Evolutionary conservation across 2,888 invertebrate genomes (phyloP).

Genomic region (Ophion slaviceki): DNA sequence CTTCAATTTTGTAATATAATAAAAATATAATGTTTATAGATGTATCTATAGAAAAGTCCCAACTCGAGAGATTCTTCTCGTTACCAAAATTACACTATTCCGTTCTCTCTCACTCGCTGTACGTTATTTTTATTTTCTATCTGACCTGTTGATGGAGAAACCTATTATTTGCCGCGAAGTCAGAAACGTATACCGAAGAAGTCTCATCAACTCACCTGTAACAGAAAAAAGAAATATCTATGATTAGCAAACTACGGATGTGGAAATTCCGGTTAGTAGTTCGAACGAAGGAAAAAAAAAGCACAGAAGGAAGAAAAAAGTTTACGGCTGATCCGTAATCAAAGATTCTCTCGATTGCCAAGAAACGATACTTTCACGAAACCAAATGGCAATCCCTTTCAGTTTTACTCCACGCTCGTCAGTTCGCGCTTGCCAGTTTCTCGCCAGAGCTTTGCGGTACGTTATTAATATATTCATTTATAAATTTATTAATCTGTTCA

Average conservation of each 20-base stretch:
- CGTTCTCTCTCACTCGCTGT: neutral
- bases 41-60: neutral
- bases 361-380: constrained; percentile 30
- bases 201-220: constrained; percentile 72
- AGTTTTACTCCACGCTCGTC: too few relatives aligned
- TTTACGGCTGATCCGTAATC: constrained; percentile 22
- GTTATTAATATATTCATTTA: too few relatives aligned
- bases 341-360: constrained; percentile 1
- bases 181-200: constrained; percentile 36
- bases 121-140: constrained; percentile 27
- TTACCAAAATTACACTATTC: constrained; percentile 20
- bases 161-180: constrained; percentile 38
- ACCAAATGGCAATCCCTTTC: neutral
- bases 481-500: too few relatives aligned
- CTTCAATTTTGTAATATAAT: neutral
- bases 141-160: constrained; percentile 56
- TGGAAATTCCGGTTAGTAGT: neutral
- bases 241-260: constrained; percentile 41
- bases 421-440: too few relatives aligned
- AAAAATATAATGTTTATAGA: neutral
- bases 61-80: neutral
- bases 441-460: too few relatives aligned
- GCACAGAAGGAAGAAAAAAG: neutral
- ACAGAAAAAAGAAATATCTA: constrained; percentile 66
- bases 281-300: neutral